A percentile compares a stretch with the other conserved stretches of the same genome.
Evolutionary conservation across 2,797 vertebrate genomes (phyloP).

Genomic region (Sternarchorhynchus goeldii): DNA sequence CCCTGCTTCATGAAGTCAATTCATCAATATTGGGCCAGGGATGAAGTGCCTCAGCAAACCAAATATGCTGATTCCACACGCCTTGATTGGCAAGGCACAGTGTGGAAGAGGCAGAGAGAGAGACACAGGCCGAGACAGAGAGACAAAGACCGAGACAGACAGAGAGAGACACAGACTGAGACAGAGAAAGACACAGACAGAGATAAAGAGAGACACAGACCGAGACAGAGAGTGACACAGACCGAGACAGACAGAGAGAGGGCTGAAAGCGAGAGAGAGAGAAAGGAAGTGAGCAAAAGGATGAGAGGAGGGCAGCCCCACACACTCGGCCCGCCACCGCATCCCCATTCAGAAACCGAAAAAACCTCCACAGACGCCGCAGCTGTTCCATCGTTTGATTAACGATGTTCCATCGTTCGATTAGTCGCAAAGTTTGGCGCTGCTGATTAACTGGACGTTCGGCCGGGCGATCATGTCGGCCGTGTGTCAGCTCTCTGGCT

Average conservation of each 20-base stretch:
- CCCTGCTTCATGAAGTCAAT: conserved; percentile 75
- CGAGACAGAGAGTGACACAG: background rate
- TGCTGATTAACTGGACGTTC: conserved; percentile 52
- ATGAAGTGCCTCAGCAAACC: conserved; percentile 58
- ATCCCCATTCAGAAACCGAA: conserved; percentile 50
- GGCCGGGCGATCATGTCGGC: conserved; percentile 16
- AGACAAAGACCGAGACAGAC: conserved; percentile 10
- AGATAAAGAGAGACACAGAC: background rate
- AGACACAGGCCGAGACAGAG: conserved; percentile 11
- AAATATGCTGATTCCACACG: conserved; percentile 64
- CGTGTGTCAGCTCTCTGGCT: conserved; percentile 15
- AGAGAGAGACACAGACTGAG: background rate
- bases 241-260: conserved; percentile 5
- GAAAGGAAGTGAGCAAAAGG: conserved; percentile 30
- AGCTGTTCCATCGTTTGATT: conserved; percentile 71
- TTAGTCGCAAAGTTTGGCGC: conserved; percentile 63
- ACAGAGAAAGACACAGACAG: conserved; percentile 26
- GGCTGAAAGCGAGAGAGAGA: no score
- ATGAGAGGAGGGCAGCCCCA: conserved; percentile 5
- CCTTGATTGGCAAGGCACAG: conserved; percentile 55
- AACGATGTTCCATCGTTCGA: no score
- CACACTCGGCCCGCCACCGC: conserved; percentile 9
- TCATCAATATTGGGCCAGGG: conserved; percentile 69
- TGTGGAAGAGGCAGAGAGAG: background rate
- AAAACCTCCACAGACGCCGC: conserved; percentile 48